Base-by-base conservation (phyloP, 1,140 invertebrate species). In the Aporrectodea caliginosa region DNA sequence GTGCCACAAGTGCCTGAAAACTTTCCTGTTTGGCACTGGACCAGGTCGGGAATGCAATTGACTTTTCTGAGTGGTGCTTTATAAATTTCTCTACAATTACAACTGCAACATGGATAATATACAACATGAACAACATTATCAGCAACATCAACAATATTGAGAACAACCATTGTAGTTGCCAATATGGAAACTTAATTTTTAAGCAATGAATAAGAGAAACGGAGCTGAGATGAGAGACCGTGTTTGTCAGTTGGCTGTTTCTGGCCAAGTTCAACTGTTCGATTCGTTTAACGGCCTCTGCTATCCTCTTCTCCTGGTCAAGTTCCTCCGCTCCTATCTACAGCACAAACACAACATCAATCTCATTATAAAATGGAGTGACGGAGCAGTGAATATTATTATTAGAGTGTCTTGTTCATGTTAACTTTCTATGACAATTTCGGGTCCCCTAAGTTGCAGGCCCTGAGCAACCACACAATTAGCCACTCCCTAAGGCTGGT, bases 241-340 rank as follows among this genome's bases (percentile, higher is more conserved):
- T 43, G 68, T n/a, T 33, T 83, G 72, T 73, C 72, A 12, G n/a
- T 33, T 33, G 34, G 14, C 32, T 75, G 29, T 22, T 27, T 75
- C 2, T 29, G 6, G 58, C 68, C 58, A 69, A n/a, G 27, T 71
- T 78, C 1, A 72, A 1, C 16, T 34, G 75, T 79, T 81, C 73
- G n/a, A 85, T 78, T 35, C 79, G 71, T 43, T 80, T 77, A 32
- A 81, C 73, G n/a, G 83, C 80, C 31, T 82, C 75, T 69, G 82
- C 76, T 16, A 85, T 85, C 58, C 79, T 82, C 29, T 77, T 77
- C 79, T 85, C 83, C 27, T 80, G 81, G 27, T 83, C 80, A 72
- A 82, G 22, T 58, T 83, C 83, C 74, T 81, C 75, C 2, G 81
- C 81, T n/a, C 78, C 79, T 69, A 85, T 82, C 77, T 83, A 31